Evolutionary conservation across 2,113 vertebrate species (phyloP).

Genomic region (Notiomystis cincta): DNA sequence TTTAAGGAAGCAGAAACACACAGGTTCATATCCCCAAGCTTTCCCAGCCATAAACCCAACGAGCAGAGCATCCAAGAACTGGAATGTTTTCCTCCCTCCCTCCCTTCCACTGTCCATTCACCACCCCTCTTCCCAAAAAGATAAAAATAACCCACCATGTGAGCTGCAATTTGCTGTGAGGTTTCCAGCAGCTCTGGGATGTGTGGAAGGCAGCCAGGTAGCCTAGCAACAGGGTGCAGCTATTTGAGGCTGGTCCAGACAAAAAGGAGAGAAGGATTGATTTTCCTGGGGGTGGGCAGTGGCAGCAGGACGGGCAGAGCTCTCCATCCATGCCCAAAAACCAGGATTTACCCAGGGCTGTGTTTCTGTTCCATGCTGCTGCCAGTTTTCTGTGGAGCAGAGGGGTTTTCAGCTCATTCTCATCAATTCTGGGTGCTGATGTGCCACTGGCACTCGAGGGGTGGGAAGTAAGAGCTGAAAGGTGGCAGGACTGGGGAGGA

Average conservation of each 20-base stretch:
- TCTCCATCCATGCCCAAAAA: not conserved
- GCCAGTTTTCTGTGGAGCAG: not conserved
- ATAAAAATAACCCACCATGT: conserved; percentile 40
- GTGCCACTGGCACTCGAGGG: not conserved
- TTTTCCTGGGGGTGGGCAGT: not conserved
- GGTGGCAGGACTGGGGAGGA: not conserved
- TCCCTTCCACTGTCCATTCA: not conserved
- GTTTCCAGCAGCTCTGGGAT: conserved; percentile 42
- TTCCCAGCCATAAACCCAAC: not conserved
- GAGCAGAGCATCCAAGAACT: not conserved
- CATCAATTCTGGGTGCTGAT: not conserved
- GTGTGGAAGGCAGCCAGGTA: conserved; percentile 55
- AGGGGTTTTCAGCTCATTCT: not conserved
- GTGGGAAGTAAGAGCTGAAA: not conserved
- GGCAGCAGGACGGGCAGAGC: not conserved
- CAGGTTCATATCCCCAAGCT: not conserved
- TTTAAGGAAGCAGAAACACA: not conserved
- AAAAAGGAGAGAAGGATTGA: conserved; percentile 5
- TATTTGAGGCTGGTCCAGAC: conserved; percentile 47
- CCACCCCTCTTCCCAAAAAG: not conserved
- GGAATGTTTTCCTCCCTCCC: not conserved
- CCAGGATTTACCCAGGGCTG: not conserved
- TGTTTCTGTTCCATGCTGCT: not conserved
- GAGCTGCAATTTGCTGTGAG: conserved; percentile 33
- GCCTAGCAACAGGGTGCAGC: conserved; percentile 74